Conservation (phyloP, 2,888 invertebrate species). For the Salpingus planirostris region DNA sequence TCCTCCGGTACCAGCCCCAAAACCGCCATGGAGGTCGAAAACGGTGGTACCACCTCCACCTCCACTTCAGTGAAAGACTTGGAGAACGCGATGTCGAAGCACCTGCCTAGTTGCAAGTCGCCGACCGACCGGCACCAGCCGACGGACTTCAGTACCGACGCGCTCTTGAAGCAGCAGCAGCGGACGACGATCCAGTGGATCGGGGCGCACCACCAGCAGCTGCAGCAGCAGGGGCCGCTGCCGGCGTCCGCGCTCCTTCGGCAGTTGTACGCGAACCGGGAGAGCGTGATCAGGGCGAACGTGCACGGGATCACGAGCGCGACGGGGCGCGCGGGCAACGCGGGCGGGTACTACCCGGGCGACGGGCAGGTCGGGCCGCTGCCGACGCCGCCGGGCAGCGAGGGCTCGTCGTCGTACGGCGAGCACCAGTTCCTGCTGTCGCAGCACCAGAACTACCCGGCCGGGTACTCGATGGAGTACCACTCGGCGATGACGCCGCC, state of each 20-base stretch:
- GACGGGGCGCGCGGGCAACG: constrained; percentile 29
- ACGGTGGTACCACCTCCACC: constrained; percentile 18
- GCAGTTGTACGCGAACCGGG: constrained; percentile 86
- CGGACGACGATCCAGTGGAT: constrained; percentile 89
- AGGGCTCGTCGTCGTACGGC: constrained; percentile 65
- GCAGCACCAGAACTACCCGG: constrained; percentile 53
- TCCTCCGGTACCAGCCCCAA: constrained; percentile 41
- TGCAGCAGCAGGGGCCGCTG: constrained; percentile 49
- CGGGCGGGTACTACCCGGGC: constrained; percentile 40
- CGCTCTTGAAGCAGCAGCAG: constrained; percentile 72
- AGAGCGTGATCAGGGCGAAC: constrained; percentile 90
- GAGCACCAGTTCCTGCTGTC: constrained; percentile 53
- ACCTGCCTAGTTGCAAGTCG: constrained; percentile 60
- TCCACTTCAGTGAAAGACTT: constrained; percentile 76
- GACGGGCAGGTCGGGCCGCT: constrained; percentile 64
- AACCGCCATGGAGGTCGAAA: constrained; percentile 42
- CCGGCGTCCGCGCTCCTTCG: constrained; percentile 85
- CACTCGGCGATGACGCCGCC: constrained; percentile 95
- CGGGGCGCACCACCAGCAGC: constrained; percentile 67
- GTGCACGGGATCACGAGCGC: constrained; percentile 52
- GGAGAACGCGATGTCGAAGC: constrained; percentile 95
- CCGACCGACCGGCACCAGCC: constrained; percentile 63
- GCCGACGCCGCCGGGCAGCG: constrained; percentile 86
- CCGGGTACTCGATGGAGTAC: constrained; percentile 63
- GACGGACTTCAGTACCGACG: constrained; percentile 82